Conservation (phyloP, 2,888 invertebrate genomes). For the Ligdia adustata region DNA sequence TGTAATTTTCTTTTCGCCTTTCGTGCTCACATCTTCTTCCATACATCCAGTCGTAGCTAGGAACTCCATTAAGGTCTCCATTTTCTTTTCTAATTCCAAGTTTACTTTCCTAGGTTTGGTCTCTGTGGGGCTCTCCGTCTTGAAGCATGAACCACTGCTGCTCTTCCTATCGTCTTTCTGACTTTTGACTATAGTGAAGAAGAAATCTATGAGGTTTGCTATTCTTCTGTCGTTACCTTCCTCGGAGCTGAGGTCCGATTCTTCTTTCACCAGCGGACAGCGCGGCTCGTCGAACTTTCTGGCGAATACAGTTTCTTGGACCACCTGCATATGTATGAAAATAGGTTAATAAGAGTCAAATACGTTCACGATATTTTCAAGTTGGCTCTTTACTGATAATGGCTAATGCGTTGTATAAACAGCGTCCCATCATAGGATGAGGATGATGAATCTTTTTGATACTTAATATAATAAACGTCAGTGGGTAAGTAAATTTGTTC, state of each 20-base stretch:
- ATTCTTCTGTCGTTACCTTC: constrained; percentile 71
- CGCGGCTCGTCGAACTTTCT: constrained; percentile 66
- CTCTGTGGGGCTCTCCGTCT: constrained; percentile 67
- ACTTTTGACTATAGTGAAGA: constrained; percentile 78
- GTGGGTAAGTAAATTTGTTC: background rate
- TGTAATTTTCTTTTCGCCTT: constrained; percentile 74
- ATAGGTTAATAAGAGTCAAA: background rate
- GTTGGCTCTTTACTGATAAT: no score
- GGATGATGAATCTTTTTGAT: no score
- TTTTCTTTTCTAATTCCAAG: constrained; percentile 73
- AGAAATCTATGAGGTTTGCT: constrained; percentile 77
- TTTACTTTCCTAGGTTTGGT: constrained; percentile 62
- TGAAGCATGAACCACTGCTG: constrained; percentile 74
- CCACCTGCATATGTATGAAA: constrained; percentile 55
- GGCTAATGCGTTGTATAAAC: no score
- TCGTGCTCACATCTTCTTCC: constrained; percentile 55
- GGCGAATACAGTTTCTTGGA: constrained; percentile 74
- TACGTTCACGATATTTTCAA: background rate
- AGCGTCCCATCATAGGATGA: no score
- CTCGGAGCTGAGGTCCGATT: constrained; percentile 71
- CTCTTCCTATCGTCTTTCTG: constrained; percentile 73
- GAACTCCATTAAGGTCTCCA: constrained; percentile 79
- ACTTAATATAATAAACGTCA: background rate
- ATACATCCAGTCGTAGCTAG: constrained; percentile 74
- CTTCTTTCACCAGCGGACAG: constrained; percentile 74